Percentiles rank a stretch among this genome's conserved stretches.
These are phyloP conservation scores for Microtus pennsylvanicus DNA, from an alignment of 2,113 vertebrate genomes.

Conservation along the genomic window DNA sequence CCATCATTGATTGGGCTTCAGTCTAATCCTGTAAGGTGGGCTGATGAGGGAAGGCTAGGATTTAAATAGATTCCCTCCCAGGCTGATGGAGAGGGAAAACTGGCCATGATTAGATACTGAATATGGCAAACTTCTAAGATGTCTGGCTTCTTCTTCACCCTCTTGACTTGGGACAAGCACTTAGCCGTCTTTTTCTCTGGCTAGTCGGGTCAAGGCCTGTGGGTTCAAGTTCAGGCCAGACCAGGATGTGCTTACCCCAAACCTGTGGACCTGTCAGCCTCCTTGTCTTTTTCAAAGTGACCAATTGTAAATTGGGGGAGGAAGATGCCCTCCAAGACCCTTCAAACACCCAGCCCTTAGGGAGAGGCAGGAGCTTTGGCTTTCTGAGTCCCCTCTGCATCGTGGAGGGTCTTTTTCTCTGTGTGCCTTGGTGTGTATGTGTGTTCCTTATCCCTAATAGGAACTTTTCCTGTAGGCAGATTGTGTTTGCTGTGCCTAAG, in stretches of 20 bases:
- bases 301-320: not conserved
- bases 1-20: not conserved
- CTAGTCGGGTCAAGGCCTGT: not conserved
- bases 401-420: not conserved
- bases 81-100: not conserved
- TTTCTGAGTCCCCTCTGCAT: not conserved
- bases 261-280: not conserved
- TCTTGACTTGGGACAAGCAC: not conserved
- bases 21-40: not conserved
- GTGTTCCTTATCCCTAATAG: not conserved
- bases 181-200: not conserved
- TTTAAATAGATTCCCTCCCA: not conserved
- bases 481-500: not conserved
- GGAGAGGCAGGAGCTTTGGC: not conserved
- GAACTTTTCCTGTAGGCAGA: not conserved
- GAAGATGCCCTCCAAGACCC: not conserved
- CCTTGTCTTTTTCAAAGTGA: not conserved
- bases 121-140: not conserved
- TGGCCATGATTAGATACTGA: not conserved
- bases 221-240: not conserved
- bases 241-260: not conserved
- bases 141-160: not conserved
- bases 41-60: not conserved
- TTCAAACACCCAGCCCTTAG: not conserved
- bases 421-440: not conserved